A percentile compares a stretch with the other conserved stretches of the same genome.
Evolutionary conservation across 2,113 vertebrate genomes (phyloP).

Genomic region (Laticauda colubrina): DNA sequence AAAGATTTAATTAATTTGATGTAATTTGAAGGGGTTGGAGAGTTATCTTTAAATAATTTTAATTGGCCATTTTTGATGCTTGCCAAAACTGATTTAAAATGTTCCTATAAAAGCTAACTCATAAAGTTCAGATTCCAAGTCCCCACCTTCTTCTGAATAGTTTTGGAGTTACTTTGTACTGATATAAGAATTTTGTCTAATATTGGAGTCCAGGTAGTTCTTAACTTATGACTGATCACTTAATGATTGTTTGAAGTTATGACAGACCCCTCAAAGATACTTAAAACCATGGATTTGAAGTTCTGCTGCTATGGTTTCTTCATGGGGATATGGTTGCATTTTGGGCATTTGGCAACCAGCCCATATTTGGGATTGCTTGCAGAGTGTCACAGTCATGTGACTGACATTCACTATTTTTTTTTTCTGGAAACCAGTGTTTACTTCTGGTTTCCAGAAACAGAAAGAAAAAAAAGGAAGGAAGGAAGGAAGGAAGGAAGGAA

Average conservation of each 20-base stretch:
- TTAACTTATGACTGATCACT: neutral
- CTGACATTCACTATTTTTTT: neutral
- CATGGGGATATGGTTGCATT: neutral
- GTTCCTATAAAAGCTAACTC: neutral
- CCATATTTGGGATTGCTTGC: neutral
- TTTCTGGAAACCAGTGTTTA: neutral
- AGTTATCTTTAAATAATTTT: neutral
- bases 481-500: too few species aligned
- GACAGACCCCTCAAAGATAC: neutral
- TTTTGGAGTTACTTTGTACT: neutral
- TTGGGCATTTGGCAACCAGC: neutral
- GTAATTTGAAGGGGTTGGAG: neutral
- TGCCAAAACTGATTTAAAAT: neutral
- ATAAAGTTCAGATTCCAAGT: neutral
- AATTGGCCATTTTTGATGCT: neutral
- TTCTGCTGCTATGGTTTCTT: neutral
- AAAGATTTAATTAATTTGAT: neutral
- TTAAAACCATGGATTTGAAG: neutral
- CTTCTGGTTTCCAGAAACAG: neutral
- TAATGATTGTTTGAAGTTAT: neutral
- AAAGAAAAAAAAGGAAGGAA: neutral
- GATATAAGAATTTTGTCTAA: neutral
- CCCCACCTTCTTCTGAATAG: neutral
- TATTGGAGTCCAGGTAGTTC: neutral
- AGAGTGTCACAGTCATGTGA: neutral